Evolutionary conservation across 2,113 vertebrate genomes (phyloP), one percentile per base, ranked within the genome.

Genomic region (Nestor notabilis): DNA sequence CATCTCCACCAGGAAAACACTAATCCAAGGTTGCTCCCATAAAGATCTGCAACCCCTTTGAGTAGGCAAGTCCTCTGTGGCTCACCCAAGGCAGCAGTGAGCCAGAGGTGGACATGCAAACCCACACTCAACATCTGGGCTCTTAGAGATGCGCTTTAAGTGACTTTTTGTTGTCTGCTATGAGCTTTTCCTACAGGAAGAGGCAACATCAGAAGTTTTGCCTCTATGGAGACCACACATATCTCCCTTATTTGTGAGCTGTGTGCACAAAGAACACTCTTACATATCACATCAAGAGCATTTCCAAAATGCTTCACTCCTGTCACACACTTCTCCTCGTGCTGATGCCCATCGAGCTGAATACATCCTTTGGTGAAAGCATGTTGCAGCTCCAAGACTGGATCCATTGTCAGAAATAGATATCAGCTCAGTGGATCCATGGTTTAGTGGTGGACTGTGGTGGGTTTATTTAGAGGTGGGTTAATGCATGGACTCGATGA

Each of bases 91-190:
- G 43, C 5, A 16, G 44, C 52, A 41, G 29, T 43, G n/a, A 49
- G 35, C 24, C 43, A 29, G 29, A 66, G 24, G 61, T 10, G 35
- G 29, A 29, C 24, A 5, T 3, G n/a, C 29, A 31, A 60, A 69
- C 19, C 19, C 72, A 11, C 0, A 2, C 39, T n/a, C 6, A 0
- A 5, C 28, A 46, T 15, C 33, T 0, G 0, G 17, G 39, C 24
- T 68, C 61, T n/a, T 31, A 11, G 19, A 24, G 39, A 60, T 5
- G 28, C 39, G 43, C 68, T 56, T 56, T 11, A 56, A 33, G 14
- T 6, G 31, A 7, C 11, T 35, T 43, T 16, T 31, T 35, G 61
- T 72, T 43, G 31, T 17, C 66, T 1, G 1, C 35, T 49, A 6
- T 17, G 49, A 43, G 25, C 35, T 65, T 56, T 81, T 80, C 43